phyloP scores from a whole-genome alignment of 2,797 vertebrate species.

The Etheostoma perlongum region DNA sequence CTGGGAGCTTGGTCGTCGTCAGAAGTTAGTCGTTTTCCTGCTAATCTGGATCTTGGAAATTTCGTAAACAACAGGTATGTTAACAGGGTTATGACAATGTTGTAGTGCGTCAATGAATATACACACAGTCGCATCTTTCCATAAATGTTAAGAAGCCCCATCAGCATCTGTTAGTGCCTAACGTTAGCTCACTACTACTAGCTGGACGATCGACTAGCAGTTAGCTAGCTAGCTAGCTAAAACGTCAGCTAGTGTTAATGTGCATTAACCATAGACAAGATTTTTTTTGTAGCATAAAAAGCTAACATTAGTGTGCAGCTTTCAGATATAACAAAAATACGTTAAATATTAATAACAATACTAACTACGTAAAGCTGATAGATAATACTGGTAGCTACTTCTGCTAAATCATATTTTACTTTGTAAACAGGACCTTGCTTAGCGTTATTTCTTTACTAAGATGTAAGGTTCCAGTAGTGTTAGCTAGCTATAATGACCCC shows the following conservation, averaged over 20 bases:
- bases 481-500: background rate
- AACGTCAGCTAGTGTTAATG: background rate
- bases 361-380: background rate
- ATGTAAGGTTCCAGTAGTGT: background rate
- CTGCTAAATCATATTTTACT: background rate
- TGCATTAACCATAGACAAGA: too few relatives aligned
- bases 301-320: background rate
- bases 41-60: background rate
- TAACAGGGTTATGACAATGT: too few relatives aligned
- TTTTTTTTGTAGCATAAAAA: background rate
- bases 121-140: conserved; percentile 22
- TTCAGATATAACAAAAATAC: background rate
- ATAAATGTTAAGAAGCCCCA: background rate
- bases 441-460: background rate
- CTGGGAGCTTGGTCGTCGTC: conserved; percentile 26
- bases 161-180: conserved; percentile 16
- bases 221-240: background rate
- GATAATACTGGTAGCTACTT: background rate
- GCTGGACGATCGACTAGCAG: conserved; percentile 54
- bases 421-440: background rate
- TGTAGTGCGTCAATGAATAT: background rate
- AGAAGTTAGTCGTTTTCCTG: conserved; percentile 36
- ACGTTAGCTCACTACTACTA: conserved; percentile 16
- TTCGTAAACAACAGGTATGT: conserved; percentile 59
- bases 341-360: background rate